These are phyloP conservation scores for Astropecten irregularis DNA, from an alignment of 53 echinoderm and acorn worm genomes.

Conservation along the genomic window DNA sequence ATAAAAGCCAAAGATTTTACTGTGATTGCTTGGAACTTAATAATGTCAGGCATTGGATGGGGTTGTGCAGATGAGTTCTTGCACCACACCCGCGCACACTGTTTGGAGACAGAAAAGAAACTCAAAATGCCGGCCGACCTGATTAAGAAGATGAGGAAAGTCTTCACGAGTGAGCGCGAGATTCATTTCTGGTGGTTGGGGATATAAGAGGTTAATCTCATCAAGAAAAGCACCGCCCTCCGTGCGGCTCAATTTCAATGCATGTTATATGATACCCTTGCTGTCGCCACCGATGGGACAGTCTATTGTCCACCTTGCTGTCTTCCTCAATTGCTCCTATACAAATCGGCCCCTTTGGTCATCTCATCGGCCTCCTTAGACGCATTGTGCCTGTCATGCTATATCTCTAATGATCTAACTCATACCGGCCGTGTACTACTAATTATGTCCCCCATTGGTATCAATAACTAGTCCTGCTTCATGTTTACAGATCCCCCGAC, in stretches of 20 bases:
- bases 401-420: slow-evolving; percentile 30
- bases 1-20: too few relatives aligned
- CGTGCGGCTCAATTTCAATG: neutral
- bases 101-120: neutral
- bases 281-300: too few relatives aligned
- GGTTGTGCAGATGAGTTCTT: neutral
- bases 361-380: neutral
- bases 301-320: too few relatives aligned
- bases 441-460: slow-evolving; percentile 4
- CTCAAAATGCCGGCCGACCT: neutral
- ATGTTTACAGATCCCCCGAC: slow-evolving; percentile 23
- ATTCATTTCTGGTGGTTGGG: neutral
- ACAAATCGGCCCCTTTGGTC: slow-evolving; percentile 30
- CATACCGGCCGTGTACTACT: slow-evolving; percentile 29
- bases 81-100: too few relatives aligned
- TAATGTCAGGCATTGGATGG: too few relatives aligned
- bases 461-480: neutral
- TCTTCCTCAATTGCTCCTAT: slow-evolving; percentile 14
- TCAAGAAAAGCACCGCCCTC: neutral
- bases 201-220: neutral
- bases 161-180: too few relatives aligned
- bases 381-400: neutral
- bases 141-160: neutral
- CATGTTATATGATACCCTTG: slow-evolving; percentile 24
- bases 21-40: too few relatives aligned